These are phyloP conservation scores for Prolemur simus DNA, from an alignment of 2,113 vertebrate genomes.

Conservation along the genomic window DNA sequence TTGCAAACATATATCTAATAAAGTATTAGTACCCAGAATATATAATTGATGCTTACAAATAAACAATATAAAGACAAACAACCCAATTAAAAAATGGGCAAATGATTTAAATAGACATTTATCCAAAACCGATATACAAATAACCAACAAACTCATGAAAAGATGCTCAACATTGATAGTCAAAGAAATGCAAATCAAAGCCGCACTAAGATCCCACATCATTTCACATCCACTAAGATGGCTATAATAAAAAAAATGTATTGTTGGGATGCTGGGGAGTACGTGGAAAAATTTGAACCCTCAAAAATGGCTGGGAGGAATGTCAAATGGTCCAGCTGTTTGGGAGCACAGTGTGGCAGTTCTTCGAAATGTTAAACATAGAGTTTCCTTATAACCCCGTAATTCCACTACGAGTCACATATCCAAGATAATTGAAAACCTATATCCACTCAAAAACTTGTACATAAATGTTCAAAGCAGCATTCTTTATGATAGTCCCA, in stretches of 20 bases:
- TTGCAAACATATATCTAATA: background rate
- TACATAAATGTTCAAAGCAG: background rate
- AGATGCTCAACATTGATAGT: background rate
- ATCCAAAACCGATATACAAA: background rate
- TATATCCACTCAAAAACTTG: background rate
- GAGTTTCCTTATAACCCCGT: slow-evolving; percentile 19
- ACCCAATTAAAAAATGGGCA: background rate
- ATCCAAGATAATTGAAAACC: slow-evolving; percentile 43
- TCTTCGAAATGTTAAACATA: slow-evolving; percentile 13
- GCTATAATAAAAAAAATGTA: background rate
- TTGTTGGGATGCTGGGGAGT: background rate
- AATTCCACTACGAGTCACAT: slow-evolving; percentile 10
- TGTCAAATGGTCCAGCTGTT: background rate
- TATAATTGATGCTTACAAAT: background rate
- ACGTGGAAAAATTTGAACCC: background rate
- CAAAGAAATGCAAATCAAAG: background rate
- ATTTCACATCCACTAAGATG: background rate
- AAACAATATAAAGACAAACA: background rate
- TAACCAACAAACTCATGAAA: background rate
- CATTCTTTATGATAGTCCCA: background rate
- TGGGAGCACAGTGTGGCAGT: slow-evolving; percentile 31
- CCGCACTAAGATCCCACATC: background rate
- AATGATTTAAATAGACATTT: background rate
- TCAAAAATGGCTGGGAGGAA: background rate
- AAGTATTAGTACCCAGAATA: background rate